These are phyloP conservation scores for Tenebrosternarchus preto DNA, from an alignment of 2,113 vertebrate genomes.

Conservation along the genomic window DNA sequence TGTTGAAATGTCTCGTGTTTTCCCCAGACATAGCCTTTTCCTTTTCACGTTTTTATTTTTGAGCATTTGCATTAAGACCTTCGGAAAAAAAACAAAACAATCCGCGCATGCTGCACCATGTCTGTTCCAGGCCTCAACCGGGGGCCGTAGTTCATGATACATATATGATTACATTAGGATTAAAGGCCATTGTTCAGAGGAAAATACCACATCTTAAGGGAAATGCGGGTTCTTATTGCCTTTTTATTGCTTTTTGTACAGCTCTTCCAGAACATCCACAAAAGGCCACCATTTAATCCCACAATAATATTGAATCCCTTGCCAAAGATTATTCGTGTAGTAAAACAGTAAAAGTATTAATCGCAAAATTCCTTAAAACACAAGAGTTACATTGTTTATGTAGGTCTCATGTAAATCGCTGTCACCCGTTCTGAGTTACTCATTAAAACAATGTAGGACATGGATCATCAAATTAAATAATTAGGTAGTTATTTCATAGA, in stretches of 20 bases:
- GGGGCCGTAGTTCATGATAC: slow-evolving; percentile 37
- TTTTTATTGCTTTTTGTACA: slow-evolving; percentile 11
- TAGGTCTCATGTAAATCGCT: slow-evolving; percentile 31
- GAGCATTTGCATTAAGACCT: slow-evolving; percentile 47
- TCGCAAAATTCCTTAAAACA: background rate
- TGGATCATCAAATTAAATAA: slow-evolving; percentile 23
- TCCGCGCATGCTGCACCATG: slow-evolving; percentile 53
- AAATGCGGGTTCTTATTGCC: slow-evolving; percentile 14
- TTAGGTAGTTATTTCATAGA: slow-evolving; percentile 42
- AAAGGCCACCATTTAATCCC: slow-evolving; percentile 6
- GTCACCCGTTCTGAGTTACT: slow-evolving; percentile 27
- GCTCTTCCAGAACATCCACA: slow-evolving; percentile 28
- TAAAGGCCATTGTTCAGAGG: slow-evolving; percentile 28
- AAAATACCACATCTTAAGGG: slow-evolving; percentile 3
- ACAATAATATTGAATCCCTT: background rate
- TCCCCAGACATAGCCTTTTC: slow-evolving; percentile 46
- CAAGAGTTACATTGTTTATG: background rate
- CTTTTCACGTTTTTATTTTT: slow-evolving; percentile 5
- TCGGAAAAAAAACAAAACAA: no score
- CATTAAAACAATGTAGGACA: slow-evolving; percentile 18
- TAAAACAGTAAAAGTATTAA: no score
- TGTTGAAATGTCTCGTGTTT: slow-evolving; percentile 60
- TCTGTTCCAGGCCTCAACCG: slow-evolving; percentile 49
- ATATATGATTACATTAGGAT: slow-evolving; percentile 47
- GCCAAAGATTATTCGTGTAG: background rate